Conservation (phyloP, 1,140 invertebrate genomes). For the Asbolus verrucosus region DNA sequence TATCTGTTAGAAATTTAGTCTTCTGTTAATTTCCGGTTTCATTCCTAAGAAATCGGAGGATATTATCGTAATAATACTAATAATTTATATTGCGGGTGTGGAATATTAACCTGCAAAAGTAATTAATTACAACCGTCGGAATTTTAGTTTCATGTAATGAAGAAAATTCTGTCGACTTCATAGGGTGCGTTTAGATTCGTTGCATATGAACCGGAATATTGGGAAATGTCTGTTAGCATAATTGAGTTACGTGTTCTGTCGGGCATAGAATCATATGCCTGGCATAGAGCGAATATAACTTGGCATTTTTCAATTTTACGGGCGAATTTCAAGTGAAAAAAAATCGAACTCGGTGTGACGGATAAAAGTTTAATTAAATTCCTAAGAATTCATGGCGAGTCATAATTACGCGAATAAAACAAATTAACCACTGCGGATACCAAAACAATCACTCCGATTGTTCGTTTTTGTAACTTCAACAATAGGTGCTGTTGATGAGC, state of each 20-base stretch:
- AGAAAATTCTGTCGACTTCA: constrained; percentile 19
- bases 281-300: constrained; percentile 41
- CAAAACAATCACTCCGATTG: constrained; percentile 9
- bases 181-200: constrained; percentile 33
- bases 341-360: neutral
- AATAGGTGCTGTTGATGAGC: constrained; percentile 18
- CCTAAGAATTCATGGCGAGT: neutral
- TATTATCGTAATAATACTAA: too few relatives aligned
- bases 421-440: neutral
- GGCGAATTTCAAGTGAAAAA: constrained; percentile 26
- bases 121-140: constrained; percentile 29
- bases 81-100: too few relatives aligned
- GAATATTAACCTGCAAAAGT: too few relatives aligned
- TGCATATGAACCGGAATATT: constrained; percentile 48
- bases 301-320: constrained; percentile 43
- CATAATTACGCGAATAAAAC: neutral
- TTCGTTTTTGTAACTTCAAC: constrained; percentile 1
- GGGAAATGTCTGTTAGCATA: constrained; percentile 55
- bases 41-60: neutral
- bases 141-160: constrained; percentile 2
- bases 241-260: constrained; percentile 53
- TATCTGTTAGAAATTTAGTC: neutral
- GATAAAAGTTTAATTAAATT: constrained; percentile 28
- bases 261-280: constrained; percentile 52
- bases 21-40: constrained; percentile 15